phyloP scores from a whole-genome alignment of 2,888 invertebrate genomes.

The Emmelina monodactyla region DNA sequence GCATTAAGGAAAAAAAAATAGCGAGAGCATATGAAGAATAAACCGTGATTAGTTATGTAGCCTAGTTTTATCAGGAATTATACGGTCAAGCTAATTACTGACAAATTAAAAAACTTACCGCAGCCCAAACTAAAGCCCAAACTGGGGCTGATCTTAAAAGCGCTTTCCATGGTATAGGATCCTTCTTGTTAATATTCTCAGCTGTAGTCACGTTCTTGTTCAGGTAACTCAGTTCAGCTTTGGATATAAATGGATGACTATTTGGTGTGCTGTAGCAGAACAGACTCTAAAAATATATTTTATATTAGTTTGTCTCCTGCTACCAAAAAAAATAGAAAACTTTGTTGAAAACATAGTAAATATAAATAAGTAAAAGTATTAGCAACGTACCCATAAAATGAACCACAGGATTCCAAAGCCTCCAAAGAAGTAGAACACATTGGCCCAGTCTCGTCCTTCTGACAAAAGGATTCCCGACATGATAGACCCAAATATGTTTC shows the following conservation, averaged over 20 bases:
- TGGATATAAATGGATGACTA: conserved; percentile 60
- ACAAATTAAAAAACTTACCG: conserved; percentile 64
- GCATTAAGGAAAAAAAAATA: no score
- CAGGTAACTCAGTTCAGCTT: conserved; percentile 56
- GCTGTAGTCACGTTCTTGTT: conserved; percentile 63
- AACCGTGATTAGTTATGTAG: no score
- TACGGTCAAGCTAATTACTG: no score
- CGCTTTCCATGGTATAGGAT: conserved; percentile 74
- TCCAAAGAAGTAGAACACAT: conserved; percentile 69
- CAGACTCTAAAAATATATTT: conserved; percentile 34
- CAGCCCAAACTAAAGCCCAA: conserved; percentile 77
- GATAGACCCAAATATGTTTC: conserved; percentile 61
- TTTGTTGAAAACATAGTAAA: not conserved
- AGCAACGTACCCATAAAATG: conserved; percentile 44
- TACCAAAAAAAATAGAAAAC: not conserved
- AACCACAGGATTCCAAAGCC: conserved; percentile 64
- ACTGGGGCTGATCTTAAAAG: conserved; percentile 72
- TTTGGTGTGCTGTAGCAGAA: conserved; percentile 60
- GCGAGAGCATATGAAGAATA: no score
- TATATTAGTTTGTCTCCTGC: not conserved
- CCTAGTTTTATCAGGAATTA: no score
- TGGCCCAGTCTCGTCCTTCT: conserved; percentile 58
- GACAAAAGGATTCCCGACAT: conserved; percentile 57
- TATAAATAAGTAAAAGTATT: not conserved
- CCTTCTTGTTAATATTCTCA: conserved; percentile 46